phyloP scores from a whole-genome alignment of 2,113 vertebrate species.

The Sitta europaea region DNA sequence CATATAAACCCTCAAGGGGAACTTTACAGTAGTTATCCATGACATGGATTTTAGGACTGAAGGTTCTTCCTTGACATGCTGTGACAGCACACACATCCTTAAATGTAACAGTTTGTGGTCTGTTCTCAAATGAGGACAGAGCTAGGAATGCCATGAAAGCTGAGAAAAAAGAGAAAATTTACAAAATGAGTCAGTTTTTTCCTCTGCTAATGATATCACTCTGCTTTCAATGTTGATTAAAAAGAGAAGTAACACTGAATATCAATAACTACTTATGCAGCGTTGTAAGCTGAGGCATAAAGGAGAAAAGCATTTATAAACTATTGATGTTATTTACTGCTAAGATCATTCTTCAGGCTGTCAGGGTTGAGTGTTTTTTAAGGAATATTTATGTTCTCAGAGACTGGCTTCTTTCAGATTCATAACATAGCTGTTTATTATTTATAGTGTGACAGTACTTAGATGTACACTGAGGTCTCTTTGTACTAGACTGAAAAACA shows the following conservation, averaged over 20 bases:
- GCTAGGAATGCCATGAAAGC: not conserved
- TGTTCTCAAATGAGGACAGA: not conserved
- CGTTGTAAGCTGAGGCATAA: not conserved
- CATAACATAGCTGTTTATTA: constrained; percentile 6
- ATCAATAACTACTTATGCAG: not conserved
- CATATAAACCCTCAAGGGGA: not conserved
- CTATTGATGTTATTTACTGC: constrained; percentile 37
- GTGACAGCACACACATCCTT: not conserved
- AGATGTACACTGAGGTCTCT: not conserved
- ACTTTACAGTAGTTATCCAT: not conserved
- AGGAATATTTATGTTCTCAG: not conserved
- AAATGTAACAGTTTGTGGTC: not conserved
- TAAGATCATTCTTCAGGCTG: constrained; percentile 16
- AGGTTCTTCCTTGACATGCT: not conserved
- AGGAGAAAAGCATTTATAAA: constrained; percentile 16
- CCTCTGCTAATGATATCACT: not conserved
- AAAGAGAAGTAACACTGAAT: not conserved
- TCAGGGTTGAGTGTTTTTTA: not conserved
- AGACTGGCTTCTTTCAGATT: not conserved
- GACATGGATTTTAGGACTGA: not conserved
- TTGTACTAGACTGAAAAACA: not conserved
- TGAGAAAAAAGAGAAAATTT: not conserved
- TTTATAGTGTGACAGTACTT: not conserved
- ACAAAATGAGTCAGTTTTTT: not conserved
- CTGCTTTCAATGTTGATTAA: not conserved